Evolutionary conservation across 2,888 invertebrate species (phyloP), one percentile per base, ranked within the genome.

Genomic region (Dione juno): DNA sequence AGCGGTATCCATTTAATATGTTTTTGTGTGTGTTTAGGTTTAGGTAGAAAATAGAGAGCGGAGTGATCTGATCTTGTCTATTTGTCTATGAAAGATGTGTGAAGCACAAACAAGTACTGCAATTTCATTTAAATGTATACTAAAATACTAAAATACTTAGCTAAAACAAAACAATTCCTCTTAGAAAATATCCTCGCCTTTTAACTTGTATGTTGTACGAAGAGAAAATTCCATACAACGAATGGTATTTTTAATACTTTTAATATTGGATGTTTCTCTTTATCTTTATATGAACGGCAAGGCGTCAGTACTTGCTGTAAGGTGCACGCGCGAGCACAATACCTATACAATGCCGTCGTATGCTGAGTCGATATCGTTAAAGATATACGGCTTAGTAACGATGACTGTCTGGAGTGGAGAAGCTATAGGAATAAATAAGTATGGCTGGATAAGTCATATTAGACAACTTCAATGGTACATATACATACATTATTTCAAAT

Each of bases 331-430:
- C 57, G 57, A 35, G 72, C 73, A 73, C 71, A 75, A 76, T 28
- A 77, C 77, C n/a, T 76, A 75, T 77, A 77, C 77, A 77, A 76
- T 65, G 76, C 74, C 57, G 8, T 72, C 74, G 75, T 76, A 76
- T 77, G 74, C 78, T 77, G 75, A 75, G 76, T 75, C 76, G 72
- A 61, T 35, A 43, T 61, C 59, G 59, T 61, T 61, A 45, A 61
- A 61, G 28, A 61, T 61, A 61, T 61, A 45, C 19, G 70, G 70
- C 61, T 61, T 61, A 61, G 59, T 11, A 7, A 57, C 37, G 54
- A n/a, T n/a, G 57, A 57, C 57, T 57, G 57, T 57, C 57, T 57
- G 57, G 57, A 57, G n/a, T 16, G 13, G 37, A 37, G 37, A 16
- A 37, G 37, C 37, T 1, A 6, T 16, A 16, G 57, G n/a, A 54